Evolutionary conservation across 2,797 vertebrate species (phyloP), one percentile per base, ranked within the genome.

Genomic region (Hippocampus kuda): DNA sequence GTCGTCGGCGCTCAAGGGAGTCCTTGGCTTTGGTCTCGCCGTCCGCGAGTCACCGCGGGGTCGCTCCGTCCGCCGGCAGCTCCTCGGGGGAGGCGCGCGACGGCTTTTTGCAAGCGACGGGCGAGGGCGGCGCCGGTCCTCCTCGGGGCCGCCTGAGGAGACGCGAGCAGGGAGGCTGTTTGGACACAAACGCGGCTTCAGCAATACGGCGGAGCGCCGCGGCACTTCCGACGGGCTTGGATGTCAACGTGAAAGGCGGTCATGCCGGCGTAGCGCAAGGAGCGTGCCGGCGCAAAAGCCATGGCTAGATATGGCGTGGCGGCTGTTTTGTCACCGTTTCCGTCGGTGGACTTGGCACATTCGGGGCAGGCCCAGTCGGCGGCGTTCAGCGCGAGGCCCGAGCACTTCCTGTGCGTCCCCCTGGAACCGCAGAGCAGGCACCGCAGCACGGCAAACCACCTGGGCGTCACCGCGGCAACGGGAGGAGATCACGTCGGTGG

Each of bases 371-470:
- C 92, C 97, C 97, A 99, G 75, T 92, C 90, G 61, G 83, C 85
- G 70, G 92, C 87, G 71, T 91, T 81, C 62, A 89, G 51, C 42
- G 72, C 83, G 68, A 98, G 68, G 34, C 86, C 90, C 0, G 94
- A 94, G 83, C 96, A 98, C 49, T 91, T 94, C 80, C 94, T 85
- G 79, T 99, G 97, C 64, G 94, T 98, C 69, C 96, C 96, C 24
- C 84, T 90, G 69, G 97, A 97, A 42, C 97, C 96, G 51, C 97
- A 99, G 61, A 88, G 93, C 56, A 90, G 90, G 79, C 96, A 99
- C 59, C 93, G 92, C 27, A 96, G 85, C 80, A 98, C 90, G 85
- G 94, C 90, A 82, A 95, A 98, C 87, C 91, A 89, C 67, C 97
- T 99, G 80, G 73, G 70, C 34, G 60, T 41, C 34, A 27, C 16